phyloP scores from a whole-genome alignment of 2,113 vertebrate genomes.

The Podilymbus podiceps region DNA sequence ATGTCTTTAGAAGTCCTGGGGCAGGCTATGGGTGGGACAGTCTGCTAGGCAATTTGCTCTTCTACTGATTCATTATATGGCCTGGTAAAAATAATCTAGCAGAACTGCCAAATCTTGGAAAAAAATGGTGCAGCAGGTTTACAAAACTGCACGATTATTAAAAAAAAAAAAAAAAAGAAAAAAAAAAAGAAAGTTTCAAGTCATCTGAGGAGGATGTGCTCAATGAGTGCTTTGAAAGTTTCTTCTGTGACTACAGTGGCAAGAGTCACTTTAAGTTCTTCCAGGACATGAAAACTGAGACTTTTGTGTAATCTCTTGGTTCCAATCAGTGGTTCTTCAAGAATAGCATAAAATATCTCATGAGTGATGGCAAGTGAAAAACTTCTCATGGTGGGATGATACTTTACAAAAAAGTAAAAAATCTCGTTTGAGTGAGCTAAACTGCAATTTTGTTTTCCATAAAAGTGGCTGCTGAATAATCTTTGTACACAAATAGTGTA shows the following conservation, averaged over 20 bases:
- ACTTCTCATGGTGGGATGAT: rapidly evolving
- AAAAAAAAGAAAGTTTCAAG: rapidly evolving
- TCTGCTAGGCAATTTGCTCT: background rate
- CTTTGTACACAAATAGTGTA: background rate
- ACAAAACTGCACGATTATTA: background rate
- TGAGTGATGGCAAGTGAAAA: background rate
- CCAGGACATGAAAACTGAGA: background rate
- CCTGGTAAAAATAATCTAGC: background rate
- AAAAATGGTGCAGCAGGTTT: background rate
- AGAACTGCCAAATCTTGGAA: background rate
- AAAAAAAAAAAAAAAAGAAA: background rate
- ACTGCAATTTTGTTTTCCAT: background rate
- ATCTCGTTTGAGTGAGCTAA: background rate
- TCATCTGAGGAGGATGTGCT: background rate
- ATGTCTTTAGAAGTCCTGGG: background rate
- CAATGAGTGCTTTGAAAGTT: background rate
- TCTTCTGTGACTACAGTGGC: background rate
- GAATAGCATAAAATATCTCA: background rate
- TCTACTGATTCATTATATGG: background rate
- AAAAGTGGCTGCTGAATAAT: background rate
- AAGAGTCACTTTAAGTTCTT: background rate
- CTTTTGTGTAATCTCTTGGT: background rate
- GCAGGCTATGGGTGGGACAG: background rate
- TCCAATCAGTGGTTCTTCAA: background rate
- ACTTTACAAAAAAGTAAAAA: background rate